These are phyloP conservation scores for Plutomurus gul DNA, from an alignment of 1,140 invertebrate genomes.

Conservation along the genomic window DNA sequence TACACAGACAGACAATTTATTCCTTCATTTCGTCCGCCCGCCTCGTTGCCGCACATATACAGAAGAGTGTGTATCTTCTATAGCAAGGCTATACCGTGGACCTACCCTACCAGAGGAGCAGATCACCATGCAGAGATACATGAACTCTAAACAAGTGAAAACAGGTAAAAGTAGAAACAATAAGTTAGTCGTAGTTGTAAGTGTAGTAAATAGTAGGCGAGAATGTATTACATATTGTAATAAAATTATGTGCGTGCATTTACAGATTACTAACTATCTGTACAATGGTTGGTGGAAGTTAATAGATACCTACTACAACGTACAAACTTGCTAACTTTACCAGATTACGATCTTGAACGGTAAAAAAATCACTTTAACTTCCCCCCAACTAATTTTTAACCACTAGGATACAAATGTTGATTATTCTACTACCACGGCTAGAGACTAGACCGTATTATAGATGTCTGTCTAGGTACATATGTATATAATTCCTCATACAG, in stretches of 20 bases:
- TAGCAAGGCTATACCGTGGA: too few relatives aligned
- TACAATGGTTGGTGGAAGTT: too few relatives aligned
- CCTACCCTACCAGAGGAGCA: neutral
- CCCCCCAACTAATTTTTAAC: neutral
- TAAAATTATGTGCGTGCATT: conserved; percentile 29
- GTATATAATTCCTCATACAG: too few relatives aligned
- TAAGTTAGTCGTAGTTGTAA: conserved; percentile 32
- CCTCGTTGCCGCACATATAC: too few relatives aligned
- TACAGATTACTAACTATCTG: conserved; percentile 3
- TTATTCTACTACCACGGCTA: too few relatives aligned
- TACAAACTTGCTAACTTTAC: too few relatives aligned
- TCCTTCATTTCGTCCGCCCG: too few relatives aligned
- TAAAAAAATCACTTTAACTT: neutral
- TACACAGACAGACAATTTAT: too few relatives aligned
- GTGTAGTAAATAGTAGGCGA: neutral
- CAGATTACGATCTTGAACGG: neutral
- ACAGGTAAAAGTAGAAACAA: conserved; percentile 33
- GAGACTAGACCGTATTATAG: too few relatives aligned
- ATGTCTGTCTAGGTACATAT: too few relatives aligned
- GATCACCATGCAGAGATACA: neutral
- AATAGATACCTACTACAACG: too few relatives aligned
- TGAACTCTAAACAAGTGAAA: conserved; percentile 31
- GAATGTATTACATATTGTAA: conserved; percentile 19
- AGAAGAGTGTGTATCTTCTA: too few relatives aligned
- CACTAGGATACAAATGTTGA: neutral